Conservation (phyloP, 2,797 vertebrate genomes). For the Cynodonichthys magdalenae region DNA sequence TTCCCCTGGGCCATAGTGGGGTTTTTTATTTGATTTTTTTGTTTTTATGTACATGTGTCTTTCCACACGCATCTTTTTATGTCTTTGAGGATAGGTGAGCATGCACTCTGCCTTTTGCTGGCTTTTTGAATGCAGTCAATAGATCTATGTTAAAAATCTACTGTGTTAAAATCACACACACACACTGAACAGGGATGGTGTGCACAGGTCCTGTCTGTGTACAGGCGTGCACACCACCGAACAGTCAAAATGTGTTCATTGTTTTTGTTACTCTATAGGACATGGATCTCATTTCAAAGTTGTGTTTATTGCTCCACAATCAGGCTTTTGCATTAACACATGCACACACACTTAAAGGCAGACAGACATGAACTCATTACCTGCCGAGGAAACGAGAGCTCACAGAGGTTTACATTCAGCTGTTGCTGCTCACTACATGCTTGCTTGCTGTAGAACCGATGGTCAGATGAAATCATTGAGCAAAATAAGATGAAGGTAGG, state of each 20-base stretch:
- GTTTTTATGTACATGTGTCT: slow-evolving; percentile 23
- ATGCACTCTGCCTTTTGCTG: neutral
- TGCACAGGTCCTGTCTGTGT: neutral
- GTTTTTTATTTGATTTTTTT: slow-evolving; percentile 18
- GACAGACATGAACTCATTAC: slow-evolving; percentile 55
- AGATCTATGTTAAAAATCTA: slow-evolving; percentile 3
- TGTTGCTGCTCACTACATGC: slow-evolving; percentile 70
- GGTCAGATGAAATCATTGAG: slow-evolving; percentile 27
- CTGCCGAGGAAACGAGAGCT: slow-evolving; percentile 72
- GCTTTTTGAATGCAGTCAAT: slow-evolving; percentile 28
- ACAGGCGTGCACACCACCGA: neutral
- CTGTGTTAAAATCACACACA: neutral
- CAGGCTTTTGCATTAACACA: slow-evolving; percentile 1
- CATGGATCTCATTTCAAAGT: too few relatives aligned
- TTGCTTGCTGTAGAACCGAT: slow-evolving; percentile 51
- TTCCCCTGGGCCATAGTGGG: slow-evolving; percentile 55
- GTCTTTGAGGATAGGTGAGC: slow-evolving; percentile 1
- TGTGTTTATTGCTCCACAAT: neutral
- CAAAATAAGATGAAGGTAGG: slow-evolving; percentile 12
- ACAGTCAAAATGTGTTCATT: neutral
- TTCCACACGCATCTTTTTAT: slow-evolving; percentile 6
- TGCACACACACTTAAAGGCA: slow-evolving; percentile 16
- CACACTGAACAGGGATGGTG: slow-evolving; percentile 4
- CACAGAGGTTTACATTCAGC: slow-evolving; percentile 46
- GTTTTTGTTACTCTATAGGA: neutral